Base-by-base conservation (phyloP, 1,140 invertebrate genomes). In the Lordiphosa clarofinis region DNA sequence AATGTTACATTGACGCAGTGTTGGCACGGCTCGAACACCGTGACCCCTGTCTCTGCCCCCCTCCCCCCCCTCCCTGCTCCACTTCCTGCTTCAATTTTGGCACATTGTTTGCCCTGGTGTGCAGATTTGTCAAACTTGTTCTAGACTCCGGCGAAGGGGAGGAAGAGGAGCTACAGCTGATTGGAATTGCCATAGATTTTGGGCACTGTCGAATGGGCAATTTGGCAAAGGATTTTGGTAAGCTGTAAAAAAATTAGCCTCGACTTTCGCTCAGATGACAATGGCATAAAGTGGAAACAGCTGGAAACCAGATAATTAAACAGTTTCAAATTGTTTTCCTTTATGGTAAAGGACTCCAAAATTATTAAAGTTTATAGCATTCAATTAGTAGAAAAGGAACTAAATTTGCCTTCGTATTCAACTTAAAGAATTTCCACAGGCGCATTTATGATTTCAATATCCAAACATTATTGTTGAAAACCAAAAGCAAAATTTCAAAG, bases 91-190 rank as follows among this genome's bases (percentile, higher is more conserved):
- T 54, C 76, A 76, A 81, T 72, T 82, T 67, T 81, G 75, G 58
- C 76, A 81, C 76, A 75, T 81, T 81, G 75, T 82, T 81, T 81
- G 76, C 55, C 46, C 47, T 69, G 44, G 55, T 55, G 56, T 71
- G 66, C 61, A 62, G 66, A 54, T 71, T 74, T 74, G 70, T 79
- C 75, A 70, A 69, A 62, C 49, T 42, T 42, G 55, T 55, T 56
- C 43, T 28, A 15, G 21, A 33, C 15, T 28, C 31, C 7, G 33
- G 8, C 7, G 8, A 35, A 7, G n/a, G n/a, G n/a, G n/a, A n/a
- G n/a, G n/a, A n/a, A n/a, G n/a, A n/a, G n/a, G n/a, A n/a, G n/a
- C n/a, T n/a, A 49, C 24, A 53, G 49, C 63, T 68, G 65, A 68
- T 68, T 68, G 63, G 63, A 68, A 68, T 60, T 68, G 56, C 65